Conservation (phyloP, 2,888 invertebrate genomes). For the Saturnia japonica region DNA sequence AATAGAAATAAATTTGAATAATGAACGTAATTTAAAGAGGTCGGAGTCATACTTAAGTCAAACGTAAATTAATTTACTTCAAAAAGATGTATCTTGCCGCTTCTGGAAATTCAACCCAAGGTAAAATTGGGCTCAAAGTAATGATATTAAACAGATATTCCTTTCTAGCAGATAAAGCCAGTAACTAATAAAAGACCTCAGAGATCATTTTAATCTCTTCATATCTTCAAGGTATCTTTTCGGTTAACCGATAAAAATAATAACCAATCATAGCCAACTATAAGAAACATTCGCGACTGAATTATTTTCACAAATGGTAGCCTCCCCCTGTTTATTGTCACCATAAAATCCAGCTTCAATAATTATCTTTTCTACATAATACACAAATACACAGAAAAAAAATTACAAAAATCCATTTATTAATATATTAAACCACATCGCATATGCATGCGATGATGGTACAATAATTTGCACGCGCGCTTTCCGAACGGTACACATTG, state of each 20-base stretch:
- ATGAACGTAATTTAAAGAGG: no score
- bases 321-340: background rate
- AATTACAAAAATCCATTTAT: conserved; percentile 58
- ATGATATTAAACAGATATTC: no score
- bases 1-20: no score
- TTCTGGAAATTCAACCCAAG: no score
- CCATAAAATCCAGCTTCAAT: background rate
- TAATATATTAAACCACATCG: conserved; percentile 80
- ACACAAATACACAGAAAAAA: conserved; percentile 34
- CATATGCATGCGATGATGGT: conserved; percentile 69
- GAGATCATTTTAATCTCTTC: background rate
- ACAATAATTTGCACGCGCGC: conserved; percentile 79
- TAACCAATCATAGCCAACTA: background rate
- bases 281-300: background rate
- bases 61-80: no score
- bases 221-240: background rate
- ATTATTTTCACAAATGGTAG: background rate
- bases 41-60: no score
- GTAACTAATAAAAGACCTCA: no score
- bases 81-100: no score
- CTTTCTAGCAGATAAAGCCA: no score
- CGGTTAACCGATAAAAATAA: background rate
- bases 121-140: no score
- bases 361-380: background rate
- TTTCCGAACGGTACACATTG: conserved; percentile 58